Percentiles rank a stretch among this genome's conserved stretches.
Conservation (phyloP, 2,797 vertebrate species). For the Vespertilio murinus region DNA sequence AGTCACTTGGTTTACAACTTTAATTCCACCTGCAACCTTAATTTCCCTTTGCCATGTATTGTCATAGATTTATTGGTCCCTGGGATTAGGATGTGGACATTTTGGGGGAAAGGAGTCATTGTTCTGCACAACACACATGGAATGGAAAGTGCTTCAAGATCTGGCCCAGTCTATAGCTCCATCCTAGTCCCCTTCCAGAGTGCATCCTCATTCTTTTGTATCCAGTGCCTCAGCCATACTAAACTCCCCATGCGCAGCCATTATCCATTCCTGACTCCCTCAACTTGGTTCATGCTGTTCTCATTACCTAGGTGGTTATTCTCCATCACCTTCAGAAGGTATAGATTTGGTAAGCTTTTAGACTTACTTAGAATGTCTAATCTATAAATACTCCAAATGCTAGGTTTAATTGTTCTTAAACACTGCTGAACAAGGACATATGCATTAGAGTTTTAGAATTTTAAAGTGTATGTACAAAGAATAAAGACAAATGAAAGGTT, state of each 20-base stretch:
- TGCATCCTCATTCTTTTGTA: neutral
- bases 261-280: neutral
- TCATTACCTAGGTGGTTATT: neutral
- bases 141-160: neutral
- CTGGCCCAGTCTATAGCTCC: neutral
- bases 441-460: neutral
- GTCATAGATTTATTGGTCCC: neutral
- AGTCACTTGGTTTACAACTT: neutral
- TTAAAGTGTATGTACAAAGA: neutral
- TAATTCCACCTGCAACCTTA: neutral
- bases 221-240: neutral
- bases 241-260: neutral
- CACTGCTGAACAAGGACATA: neutral
- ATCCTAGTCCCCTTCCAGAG: neutral
- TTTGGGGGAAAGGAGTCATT: neutral
- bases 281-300: neutral
- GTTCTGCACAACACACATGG: neutral
- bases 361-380: neutral
- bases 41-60: neutral
- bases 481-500: neutral
- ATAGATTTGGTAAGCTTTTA: neutral
- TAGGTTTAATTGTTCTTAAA: conserved; percentile 2
- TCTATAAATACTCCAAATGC: neutral
- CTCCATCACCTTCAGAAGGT: neutral
- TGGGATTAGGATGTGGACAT: neutral